A percentile compares a stretch with the other conserved stretches of the same genome.
phyloP scores from a whole-genome alignment of 2,797 vertebrate species.

The Eptatretus atami region DNA sequence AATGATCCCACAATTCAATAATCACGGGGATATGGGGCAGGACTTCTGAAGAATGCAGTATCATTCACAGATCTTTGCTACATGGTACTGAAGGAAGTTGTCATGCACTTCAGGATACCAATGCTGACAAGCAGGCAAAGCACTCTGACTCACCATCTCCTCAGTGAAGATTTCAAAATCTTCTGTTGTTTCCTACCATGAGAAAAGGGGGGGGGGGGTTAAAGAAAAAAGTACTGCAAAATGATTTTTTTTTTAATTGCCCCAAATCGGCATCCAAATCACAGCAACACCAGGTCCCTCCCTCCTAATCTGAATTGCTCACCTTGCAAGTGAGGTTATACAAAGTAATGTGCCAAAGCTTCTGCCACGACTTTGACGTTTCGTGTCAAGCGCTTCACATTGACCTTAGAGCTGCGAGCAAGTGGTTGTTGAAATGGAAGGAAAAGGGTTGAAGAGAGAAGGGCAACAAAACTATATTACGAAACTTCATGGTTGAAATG shows the following conservation, averaged over 20 bases:
- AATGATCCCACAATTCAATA: not conserved
- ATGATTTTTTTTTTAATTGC: not conserved
- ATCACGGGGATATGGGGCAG: not conserved
- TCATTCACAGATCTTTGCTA: not conserved
- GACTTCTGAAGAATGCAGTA: not conserved
- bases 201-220: not conserved
- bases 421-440: conserved; percentile 8
- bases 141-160: conserved; percentile 47
- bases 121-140: not conserved
- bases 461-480: not conserved
- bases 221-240: not conserved
- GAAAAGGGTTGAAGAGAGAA: conserved; percentile 1
- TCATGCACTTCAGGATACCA: too few relatives aligned
- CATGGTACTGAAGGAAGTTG: not conserved
- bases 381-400: conserved; percentile 38
- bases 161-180: conserved; percentile 78
- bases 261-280: not conserved
- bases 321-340: conserved; percentile 97
- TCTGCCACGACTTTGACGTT: conserved; percentile 71
- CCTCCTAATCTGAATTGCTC: not conserved
- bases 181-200: conserved; percentile 34
- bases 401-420: conserved; percentile 34
- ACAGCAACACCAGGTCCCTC: not conserved
- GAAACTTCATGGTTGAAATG: not conserved
- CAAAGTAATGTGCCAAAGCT: conserved; percentile 54